Percentiles rank a stretch among this genome's conserved stretches.
phyloP scores from a whole-genome alignment of 2,888 invertebrate genomes.

The Julus scanicus region DNA sequence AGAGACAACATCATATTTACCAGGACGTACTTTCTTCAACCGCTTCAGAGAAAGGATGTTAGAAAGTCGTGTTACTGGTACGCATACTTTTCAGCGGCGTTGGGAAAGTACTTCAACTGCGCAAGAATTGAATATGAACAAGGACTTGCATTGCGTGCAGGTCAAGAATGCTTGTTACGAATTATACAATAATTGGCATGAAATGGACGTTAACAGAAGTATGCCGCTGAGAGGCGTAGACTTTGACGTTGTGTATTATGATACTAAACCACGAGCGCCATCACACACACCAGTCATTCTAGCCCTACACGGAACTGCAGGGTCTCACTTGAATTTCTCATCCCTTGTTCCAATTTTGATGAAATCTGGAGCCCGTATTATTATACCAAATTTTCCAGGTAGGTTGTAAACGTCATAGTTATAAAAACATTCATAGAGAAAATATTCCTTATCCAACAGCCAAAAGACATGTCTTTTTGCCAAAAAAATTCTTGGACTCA shows the following conservation, averaged over 20 bases:
- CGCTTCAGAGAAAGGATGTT: neutral
- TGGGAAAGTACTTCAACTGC: neutral
- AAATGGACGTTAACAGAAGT: neutral
- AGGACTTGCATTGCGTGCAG: neutral
- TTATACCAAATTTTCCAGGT: conserved; percentile 55
- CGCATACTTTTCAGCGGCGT: neutral
- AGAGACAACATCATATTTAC: neutral
- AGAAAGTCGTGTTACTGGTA: neutral
- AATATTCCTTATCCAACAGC: no score
- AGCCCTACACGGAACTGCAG: conserved; percentile 51
- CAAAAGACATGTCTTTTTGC: no score
- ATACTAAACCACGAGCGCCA: conserved; percentile 42
- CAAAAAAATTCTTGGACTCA: no score
- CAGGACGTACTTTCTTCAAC: neutral
- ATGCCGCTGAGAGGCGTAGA: conserved; percentile 50
- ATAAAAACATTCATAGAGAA: no score
- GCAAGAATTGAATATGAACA: neutral
- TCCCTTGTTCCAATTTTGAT: neutral
- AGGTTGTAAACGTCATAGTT: neutral
- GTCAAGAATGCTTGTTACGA: conserved; percentile 12
- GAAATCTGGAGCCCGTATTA: neutral
- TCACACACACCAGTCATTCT: conserved; percentile 23
- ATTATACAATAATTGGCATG: conserved; percentile 41
- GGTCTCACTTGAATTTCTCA: conserved; percentile 32
- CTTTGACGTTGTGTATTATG: conserved; percentile 53